Base-by-base conservation (phyloP, 2,113 vertebrate species). In the Carassius gibelio region DNA sequence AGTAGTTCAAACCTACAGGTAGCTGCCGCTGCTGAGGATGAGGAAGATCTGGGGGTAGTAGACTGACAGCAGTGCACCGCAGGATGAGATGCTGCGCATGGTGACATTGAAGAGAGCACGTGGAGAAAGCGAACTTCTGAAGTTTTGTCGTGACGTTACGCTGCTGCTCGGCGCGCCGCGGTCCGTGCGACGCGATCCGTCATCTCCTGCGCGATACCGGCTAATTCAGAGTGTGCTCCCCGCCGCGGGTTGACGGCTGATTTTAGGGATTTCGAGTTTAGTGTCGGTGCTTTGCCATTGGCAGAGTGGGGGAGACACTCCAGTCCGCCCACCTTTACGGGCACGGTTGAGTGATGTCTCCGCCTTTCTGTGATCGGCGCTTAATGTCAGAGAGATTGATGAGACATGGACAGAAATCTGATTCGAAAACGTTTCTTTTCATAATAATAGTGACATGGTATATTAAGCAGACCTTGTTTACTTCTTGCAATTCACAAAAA, bases 31-130 rank as follows among this genome's bases (percentile, higher is more conserved):
- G 95, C 96, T 97, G 93, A 99, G 96, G 95, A 99, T 96, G 95
- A 99, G 97, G 94, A 98, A 98, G 90, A 99, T 96, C 95, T 97
- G 97, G 72, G 97, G 97, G 93, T 97, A 98, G 94, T 97, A 97
- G 92, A 98, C 94, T 91, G 97, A 97, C 92, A 98, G 95, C 92
- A 97, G 95, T 90, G 97, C 96, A 92, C 96, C 92, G 96, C 96
- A 96, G 81, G 96, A 95, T 87, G 96, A 96, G 93, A 96, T 94
- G 92, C 96, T 95, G 94, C 96, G 96, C 98, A 99, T 99, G 96
- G 94, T 91, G 91, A 93, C 95, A 95, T 95, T 91, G 93, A 94
- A 91, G 91, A 77, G 91, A 90, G 88, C 79, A 66, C 57, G 26
- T 64, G 64, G 62, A 77, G 55, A 30, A 80, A 82, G 7, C 68